Evolutionary conservation across 2,888 invertebrate genomes (phyloP).

Genomic region (Pediacus dermestoides): DNA sequence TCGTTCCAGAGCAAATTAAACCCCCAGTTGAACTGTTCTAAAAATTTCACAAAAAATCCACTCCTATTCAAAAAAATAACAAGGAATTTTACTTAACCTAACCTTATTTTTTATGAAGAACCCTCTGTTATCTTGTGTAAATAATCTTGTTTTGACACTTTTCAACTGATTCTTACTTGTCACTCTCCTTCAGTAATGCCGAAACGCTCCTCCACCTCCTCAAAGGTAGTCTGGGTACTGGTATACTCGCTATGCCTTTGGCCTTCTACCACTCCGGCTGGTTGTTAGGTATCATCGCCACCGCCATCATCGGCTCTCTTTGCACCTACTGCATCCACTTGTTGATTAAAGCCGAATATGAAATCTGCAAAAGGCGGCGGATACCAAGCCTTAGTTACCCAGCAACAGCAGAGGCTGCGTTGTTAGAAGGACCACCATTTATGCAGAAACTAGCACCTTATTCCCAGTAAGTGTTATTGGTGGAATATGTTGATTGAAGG

Average conservation of each 20-base stretch:
- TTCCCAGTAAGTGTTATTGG: conserved; percentile 58
- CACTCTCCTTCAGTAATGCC: conserved; percentile 58
- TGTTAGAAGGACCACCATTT: conserved; percentile 70
- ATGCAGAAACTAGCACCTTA: conserved; percentile 62
- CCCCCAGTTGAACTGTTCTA: no score
- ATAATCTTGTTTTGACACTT: no score
- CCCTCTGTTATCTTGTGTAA: no score
- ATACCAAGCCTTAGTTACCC: conserved; percentile 70
- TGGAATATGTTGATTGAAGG: not conserved
- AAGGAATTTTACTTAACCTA: no score
- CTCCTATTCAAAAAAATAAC: no score
- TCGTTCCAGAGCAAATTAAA: no score
- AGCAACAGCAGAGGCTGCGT: conserved; percentile 72
- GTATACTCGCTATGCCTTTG: conserved; percentile 86
- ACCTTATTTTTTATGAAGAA: no score
- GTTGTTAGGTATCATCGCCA: conserved; percentile 73
- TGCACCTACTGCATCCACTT: conserved; percentile 94
- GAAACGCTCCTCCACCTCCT: conserved; percentile 81
- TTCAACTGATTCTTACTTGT: no score
- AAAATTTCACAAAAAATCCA: no score
- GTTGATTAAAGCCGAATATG: conserved; percentile 68
- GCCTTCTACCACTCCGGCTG: conserved; percentile 83
- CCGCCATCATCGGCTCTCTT: conserved; percentile 78
- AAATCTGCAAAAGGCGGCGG: conserved; percentile 56
- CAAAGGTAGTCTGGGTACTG: conserved; percentile 89